Percentiles rank a stretch among this genome's conserved stretches.
phyloP scores from a whole-genome alignment of 1,140 invertebrate species.

The Tetragnatha versicolor region DNA sequence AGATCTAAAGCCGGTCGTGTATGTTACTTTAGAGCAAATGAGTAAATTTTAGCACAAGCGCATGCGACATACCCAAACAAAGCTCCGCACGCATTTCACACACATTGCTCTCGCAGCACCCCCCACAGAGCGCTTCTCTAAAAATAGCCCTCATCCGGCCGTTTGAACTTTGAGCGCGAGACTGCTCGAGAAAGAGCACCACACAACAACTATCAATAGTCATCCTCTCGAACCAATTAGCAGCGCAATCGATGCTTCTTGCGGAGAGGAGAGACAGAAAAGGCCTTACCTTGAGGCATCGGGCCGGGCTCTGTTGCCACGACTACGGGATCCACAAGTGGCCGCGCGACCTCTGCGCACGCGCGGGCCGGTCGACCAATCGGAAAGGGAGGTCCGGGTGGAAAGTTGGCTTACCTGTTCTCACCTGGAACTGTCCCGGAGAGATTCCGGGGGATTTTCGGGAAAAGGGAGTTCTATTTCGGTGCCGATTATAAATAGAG shows the following conservation, averaged over 20 bases:
- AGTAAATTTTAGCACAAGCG: too few species aligned
- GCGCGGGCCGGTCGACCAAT: slow-evolving; percentile 31
- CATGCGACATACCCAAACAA: too few species aligned
- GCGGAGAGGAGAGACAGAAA: too few species aligned
- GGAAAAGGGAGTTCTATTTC: neutral
- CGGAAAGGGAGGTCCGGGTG: neutral
- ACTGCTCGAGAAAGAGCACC: too few species aligned
- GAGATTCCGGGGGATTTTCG: neutral
- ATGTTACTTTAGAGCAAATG: too few species aligned
- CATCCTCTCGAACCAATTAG: neutral
- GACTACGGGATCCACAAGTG: slow-evolving; percentile 40
- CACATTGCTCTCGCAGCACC: too few species aligned
- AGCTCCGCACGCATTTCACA: too few species aligned
- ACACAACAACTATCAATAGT: neutral
- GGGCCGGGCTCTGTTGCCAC: slow-evolving; percentile 27
- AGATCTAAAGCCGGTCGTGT: too few species aligned
- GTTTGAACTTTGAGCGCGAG: too few species aligned
- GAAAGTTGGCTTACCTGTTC: slow-evolving; percentile 41
- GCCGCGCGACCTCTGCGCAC: slow-evolving; percentile 22
- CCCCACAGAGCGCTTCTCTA: too few species aligned
- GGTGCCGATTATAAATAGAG: too few species aligned
- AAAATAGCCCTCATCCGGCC: too few species aligned
- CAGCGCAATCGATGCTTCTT: neutral
- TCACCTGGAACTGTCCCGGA: slow-evolving; percentile 23
- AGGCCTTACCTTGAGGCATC: neutral